A percentile compares a stretch with the other conserved stretches of the same genome.
phyloP scores from a whole-genome alignment of 2,113 vertebrate genomes.

The Onychorhynchus coronatus region DNA sequence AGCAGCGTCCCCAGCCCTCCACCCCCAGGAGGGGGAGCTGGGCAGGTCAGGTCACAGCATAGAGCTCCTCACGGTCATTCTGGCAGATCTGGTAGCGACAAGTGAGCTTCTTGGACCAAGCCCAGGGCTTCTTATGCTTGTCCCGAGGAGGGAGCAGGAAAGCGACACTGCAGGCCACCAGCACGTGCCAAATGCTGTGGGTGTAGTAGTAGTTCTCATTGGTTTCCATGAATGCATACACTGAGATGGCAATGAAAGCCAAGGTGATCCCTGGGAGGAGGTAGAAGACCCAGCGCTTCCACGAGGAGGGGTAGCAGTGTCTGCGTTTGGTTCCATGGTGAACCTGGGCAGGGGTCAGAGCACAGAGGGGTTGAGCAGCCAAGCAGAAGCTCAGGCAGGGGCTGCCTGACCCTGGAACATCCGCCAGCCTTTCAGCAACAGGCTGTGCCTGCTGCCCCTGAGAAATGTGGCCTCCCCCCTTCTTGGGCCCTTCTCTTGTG shows the following conservation, averaged over 20 bases:
- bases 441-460: neutral
- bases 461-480: neutral
- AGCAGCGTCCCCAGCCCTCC: neutral
- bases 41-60: conserved; percentile 74
- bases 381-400: neutral
- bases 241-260: conserved; percentile 81
- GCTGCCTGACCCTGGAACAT: neutral
- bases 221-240: conserved; percentile 89
- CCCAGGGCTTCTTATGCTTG: conserved; percentile 71
- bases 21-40: neutral
- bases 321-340: conserved; percentile 78
- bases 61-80: conserved; percentile 85
- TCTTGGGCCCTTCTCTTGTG: neutral
- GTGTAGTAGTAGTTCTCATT: conserved; percentile 95
- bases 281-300: conserved; percentile 92
- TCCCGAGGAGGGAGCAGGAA: conserved; percentile 88
- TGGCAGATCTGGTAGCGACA: conserved; percentile 91
- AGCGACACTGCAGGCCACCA: conserved; percentile 88
- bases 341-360: conserved; percentile 69
- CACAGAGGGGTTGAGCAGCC: neutral
- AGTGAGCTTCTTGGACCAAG: conserved; percentile 78
- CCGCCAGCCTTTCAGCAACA: neutral
- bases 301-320: conserved; percentile 88
- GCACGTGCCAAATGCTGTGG: conserved; percentile 93
- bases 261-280: conserved; percentile 84